A percentile compares a stretch with the other conserved stretches of the same genome.
These are phyloP conservation scores for Bacillus rossius DNA, from an alignment of 1,140 invertebrate genomes.

Conservation along the genomic window DNA sequence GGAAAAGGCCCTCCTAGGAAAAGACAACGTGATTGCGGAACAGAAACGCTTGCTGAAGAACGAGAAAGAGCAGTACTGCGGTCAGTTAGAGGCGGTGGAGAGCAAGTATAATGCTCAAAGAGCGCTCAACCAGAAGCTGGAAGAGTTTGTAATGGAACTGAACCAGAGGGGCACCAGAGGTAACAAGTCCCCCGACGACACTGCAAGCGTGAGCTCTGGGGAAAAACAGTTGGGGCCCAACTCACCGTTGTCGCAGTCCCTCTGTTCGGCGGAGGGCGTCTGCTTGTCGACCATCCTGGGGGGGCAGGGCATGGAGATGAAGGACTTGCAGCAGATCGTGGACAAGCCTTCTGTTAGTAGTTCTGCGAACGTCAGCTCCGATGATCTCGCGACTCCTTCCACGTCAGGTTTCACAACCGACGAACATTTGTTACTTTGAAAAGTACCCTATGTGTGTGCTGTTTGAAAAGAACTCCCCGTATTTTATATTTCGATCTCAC, in stretches of 20 bases:
- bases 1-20: constrained; percentile 41
- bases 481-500: too few relatives aligned
- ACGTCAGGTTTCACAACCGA: too few relatives aligned
- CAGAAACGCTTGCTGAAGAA: constrained; percentile 47
- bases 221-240: background rate
- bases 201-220: background rate
- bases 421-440: too few relatives aligned
- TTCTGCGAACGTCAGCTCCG: background rate
- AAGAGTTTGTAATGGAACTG: constrained; percentile 60
- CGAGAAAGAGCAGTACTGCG: constrained; percentile 48
- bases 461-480: too few relatives aligned
- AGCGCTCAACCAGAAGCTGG: constrained; percentile 58
- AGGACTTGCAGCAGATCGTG: constrained; percentile 9
- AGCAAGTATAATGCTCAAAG: constrained; percentile 66
- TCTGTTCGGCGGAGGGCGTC: constrained; percentile 6
- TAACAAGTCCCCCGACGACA: constrained; percentile 3
- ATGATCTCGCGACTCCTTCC: too few relatives aligned
- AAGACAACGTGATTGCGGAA: constrained; percentile 44
- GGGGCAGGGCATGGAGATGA: constrained; percentile 10
- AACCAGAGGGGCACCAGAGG: constrained; percentile 33
- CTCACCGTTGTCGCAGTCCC: constrained; percentile 16
- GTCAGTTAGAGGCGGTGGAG: constrained; percentile 53
- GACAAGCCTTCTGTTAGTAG: background rate
- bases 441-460: too few relatives aligned
- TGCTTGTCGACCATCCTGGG: constrained; percentile 5